Percentiles rank a stretch among this genome's conserved stretches.
These are phyloP conservation scores for Scolopax bukidnonensis DNA, from an alignment of 2,797 vertebrate species.

Conservation along the genomic window DNA sequence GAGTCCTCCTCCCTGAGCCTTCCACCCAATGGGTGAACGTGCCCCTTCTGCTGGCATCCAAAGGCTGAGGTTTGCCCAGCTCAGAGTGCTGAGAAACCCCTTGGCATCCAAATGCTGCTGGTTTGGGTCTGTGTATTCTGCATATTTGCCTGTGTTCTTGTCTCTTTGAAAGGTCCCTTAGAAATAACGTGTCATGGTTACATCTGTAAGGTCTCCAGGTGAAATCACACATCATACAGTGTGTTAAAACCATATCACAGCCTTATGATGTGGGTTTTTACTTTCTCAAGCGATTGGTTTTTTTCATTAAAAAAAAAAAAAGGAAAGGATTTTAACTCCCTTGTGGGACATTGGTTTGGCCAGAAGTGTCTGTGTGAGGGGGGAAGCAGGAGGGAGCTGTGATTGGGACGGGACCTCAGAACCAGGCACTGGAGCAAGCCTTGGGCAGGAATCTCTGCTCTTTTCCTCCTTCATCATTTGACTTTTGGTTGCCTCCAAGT, in stretches of 20 bases:
- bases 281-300: not conserved
- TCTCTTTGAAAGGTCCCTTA: not conserved
- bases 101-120: not conserved
- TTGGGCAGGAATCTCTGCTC: not conserved
- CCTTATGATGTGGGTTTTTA: not conserved
- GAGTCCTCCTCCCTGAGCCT: not conserved
- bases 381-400: not conserved
- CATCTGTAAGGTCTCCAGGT: not conserved
- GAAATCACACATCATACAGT: not conserved
- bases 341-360: not conserved
- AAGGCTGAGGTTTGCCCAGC: not conserved
- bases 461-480: not conserved
- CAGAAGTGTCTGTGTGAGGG: not conserved
- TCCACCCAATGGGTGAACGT: not conserved
- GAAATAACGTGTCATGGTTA: fast-evolving
- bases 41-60: not conserved
- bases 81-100: not conserved
- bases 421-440: not conserved
- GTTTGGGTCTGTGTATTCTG: not conserved
- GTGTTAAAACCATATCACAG: not conserved
- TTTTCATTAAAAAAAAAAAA: not conserved
- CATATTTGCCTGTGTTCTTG: not conserved
- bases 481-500: not conserved
- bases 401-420: not conserved
- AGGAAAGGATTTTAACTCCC: not conserved